Evolutionary conservation across 2,888 invertebrate genomes (phyloP).

Genomic region (Girardia tigrina): DNA sequence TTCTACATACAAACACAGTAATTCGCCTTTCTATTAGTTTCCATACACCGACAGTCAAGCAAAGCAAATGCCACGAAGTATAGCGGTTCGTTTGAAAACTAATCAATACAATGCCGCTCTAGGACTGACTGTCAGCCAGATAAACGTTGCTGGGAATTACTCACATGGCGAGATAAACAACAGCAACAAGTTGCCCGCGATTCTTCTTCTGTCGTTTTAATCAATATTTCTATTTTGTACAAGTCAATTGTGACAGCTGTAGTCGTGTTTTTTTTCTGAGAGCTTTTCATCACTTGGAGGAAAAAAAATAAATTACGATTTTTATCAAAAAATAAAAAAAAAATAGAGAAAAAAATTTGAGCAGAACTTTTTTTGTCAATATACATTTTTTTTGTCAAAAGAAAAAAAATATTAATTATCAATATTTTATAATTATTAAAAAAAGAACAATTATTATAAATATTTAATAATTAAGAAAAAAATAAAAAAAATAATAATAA

Average conservation of each 20-base stretch:
- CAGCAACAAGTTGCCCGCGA: conserved; percentile 23
- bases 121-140: conserved; percentile 17
- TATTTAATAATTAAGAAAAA: too few species aligned
- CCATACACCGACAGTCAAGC: conserved; percentile 23
- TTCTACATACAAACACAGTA: not conserved
- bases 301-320: too few species aligned
- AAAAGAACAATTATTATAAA: too few species aligned
- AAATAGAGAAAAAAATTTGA: too few species aligned
- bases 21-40: conserved; percentile 15
- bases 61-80: conserved; percentile 23
- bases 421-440: too few species aligned
- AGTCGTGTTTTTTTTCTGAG: conserved; percentile 21
- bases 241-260: conserved; percentile 18
- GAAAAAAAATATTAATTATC: too few species aligned
- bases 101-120: conserved; percentile 23
- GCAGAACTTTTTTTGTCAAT: too few species aligned
- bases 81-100: conserved; percentile 20
- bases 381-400: too few species aligned
- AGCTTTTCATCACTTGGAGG: conserved; percentile 16
- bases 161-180: conserved; percentile 23
- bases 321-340: too few species aligned
- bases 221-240: conserved; percentile 20
- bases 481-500: too few species aligned
- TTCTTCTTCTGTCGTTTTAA: conserved; percentile 23
- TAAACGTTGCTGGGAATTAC: conserved; percentile 23